Conservation (phyloP, 2,797 vertebrate species). For the Coreius guichenoti region DNA sequence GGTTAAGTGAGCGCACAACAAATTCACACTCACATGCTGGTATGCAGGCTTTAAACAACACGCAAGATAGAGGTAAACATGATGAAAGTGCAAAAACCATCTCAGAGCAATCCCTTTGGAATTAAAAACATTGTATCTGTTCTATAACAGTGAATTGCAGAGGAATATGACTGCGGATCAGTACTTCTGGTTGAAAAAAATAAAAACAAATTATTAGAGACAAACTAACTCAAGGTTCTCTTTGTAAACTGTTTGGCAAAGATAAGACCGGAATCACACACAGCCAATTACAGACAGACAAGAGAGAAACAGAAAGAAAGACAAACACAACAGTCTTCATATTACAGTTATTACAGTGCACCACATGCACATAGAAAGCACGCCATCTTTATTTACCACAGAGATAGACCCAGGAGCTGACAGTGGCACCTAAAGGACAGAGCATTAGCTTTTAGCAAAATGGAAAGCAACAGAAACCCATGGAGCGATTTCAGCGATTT, state of each 20-base stretch:
- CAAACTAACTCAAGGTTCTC: background rate
- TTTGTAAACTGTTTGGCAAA: background rate
- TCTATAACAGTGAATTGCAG: background rate
- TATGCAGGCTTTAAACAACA: slow-evolving; percentile 36
- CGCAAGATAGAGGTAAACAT: background rate
- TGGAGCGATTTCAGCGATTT: background rate
- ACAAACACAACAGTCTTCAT: background rate
- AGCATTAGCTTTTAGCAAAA: slow-evolving; percentile 14
- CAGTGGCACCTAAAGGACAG: slow-evolving; percentile 83
- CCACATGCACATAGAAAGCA: slow-evolving; percentile 42
- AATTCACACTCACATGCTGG: slow-evolving; percentile 8
- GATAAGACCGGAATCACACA: background rate
- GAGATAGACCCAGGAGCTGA: slow-evolving; percentile 96
- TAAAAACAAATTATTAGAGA: background rate
- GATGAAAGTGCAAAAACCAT: background rate
- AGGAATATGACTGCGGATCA: background rate
- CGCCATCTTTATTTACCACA: slow-evolving; percentile 88
- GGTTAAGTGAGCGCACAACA: background rate
- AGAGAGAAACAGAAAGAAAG: background rate
- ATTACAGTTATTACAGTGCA: background rate
- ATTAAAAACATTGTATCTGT: background rate
- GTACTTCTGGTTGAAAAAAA: background rate
- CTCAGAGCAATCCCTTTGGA: background rate
- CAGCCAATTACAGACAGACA: background rate
- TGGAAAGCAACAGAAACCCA: slow-evolving; percentile 4